Evolutionary conservation across 2,888 invertebrate genomes (phyloP).

Genomic region (Acleris sparsana): DNA sequence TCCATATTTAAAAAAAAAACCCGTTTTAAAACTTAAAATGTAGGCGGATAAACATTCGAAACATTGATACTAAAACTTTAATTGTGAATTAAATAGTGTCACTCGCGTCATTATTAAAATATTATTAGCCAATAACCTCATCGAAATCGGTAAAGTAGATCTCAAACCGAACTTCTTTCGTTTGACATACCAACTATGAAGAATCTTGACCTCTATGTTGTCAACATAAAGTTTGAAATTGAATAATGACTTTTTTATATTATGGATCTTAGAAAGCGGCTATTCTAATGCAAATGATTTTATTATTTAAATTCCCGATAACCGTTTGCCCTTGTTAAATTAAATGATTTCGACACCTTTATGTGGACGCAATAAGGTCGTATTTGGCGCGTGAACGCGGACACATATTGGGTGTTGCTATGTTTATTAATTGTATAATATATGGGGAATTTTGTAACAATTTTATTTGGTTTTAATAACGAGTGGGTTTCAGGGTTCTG

Average conservation of each 20-base stretch:
- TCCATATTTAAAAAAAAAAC: no score
- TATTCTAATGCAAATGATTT: slow-evolving; percentile 32
- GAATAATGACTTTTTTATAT: not conserved
- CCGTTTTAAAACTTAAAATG: no score
- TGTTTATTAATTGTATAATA: slow-evolving; percentile 31
- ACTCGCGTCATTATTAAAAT: slow-evolving; percentile 24
- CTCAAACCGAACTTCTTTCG: slow-evolving; percentile 2
- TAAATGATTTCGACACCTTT: not conserved
- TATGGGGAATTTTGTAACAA: slow-evolving; percentile 27
- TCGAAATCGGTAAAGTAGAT: slow-evolving; percentile 25
- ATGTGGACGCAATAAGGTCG: slow-evolving; percentile 14
- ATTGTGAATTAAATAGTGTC: slow-evolving; percentile 8
- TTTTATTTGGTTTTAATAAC: slow-evolving; percentile 16
- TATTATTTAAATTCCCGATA: slow-evolving; percentile 32
- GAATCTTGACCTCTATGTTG: not conserved
- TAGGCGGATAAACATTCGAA: not conserved
- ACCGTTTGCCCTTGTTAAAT: slow-evolving; percentile 21
- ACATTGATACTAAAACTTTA: slow-evolving; percentile 11
- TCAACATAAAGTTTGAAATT: slow-evolving; percentile 2
- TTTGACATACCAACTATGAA: slow-evolving; percentile 1
- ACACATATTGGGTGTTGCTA: slow-evolving; percentile 31
- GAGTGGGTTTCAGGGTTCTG: slow-evolving; percentile 9
- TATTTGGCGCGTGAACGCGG: not conserved
- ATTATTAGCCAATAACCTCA: slow-evolving; percentile 30
- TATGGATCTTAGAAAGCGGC: slow-evolving; percentile 25